Conservation (phyloP, 2,888 invertebrate genomes). For the Neria commutata region DNA sequence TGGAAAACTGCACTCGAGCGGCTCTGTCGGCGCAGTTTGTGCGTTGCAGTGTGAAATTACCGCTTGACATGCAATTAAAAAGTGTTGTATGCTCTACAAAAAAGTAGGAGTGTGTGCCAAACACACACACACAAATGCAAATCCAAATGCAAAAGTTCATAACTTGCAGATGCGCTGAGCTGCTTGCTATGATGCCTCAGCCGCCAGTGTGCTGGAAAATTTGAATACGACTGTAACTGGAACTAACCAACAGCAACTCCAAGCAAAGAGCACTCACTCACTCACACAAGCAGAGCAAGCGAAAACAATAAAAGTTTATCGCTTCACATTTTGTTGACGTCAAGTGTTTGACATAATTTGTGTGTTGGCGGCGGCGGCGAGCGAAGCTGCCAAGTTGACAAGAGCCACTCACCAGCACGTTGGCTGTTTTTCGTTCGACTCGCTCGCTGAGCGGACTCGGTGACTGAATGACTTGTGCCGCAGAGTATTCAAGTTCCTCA, state of each 20-base stretch:
- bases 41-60: constrained; percentile 5
- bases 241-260: neutral
- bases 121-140: neutral
- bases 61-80: constrained; percentile 14
- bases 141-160: constrained; percentile 8
- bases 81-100: neutral
- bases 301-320: constrained; percentile 11
- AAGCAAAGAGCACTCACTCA: no score
- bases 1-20: neutral
- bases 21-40: neutral
- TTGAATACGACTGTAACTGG: neutral
- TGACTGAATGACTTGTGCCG: no score
- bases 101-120: no score
- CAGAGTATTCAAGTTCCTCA: no score
- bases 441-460: no score
- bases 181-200: no score
- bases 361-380: no score
- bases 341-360: neutral
- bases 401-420: no score
- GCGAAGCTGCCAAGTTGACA: no score
- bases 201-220: neutral
- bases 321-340: constrained; percentile 10
- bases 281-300: no score
- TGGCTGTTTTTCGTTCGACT: no score
- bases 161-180: neutral